These are phyloP conservation scores for Alviniconcha marisindica DNA, from an alignment of 1,140 invertebrate genomes.

Conservation along the genomic window DNA sequence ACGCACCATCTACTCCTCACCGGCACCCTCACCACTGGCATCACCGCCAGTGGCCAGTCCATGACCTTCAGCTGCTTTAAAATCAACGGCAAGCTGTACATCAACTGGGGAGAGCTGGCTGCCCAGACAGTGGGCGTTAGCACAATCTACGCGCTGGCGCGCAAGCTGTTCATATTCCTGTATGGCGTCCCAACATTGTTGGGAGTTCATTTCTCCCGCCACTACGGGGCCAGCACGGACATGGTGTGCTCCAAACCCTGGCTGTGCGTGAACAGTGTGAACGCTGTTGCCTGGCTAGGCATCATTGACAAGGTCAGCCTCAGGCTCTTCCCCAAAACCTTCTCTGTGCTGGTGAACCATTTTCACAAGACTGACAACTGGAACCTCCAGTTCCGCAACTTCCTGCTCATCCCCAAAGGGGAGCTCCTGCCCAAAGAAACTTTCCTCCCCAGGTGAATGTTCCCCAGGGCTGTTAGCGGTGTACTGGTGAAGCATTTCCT, in stretches of 20 bases:
- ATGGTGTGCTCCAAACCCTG: background rate
- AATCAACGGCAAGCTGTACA: background rate
- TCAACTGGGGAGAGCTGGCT: conserved; percentile 20
- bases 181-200: background rate
- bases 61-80: too few species aligned
- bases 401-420: background rate
- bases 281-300: background rate
- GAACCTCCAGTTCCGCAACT: conserved; percentile 17
- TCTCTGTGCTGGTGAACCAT: background rate
- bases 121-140: background rate
- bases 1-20: background rate
- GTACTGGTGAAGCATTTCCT: too few species aligned
- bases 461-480: too few species aligned
- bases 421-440: background rate
- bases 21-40: background rate
- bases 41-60: too few species aligned
- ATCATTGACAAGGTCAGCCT: background rate
- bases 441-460: too few species aligned
- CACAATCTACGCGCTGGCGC: background rate
- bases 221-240: background rate
- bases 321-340: background rate
- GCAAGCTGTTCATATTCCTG: background rate
- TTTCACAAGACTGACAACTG: background rate
- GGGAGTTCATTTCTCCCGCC: background rate
- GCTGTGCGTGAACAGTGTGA: conserved; percentile 5